These are phyloP conservation scores for Gadus macrocephalus DNA, from an alignment of 2,113 vertebrate genomes.

Conservation along the genomic window DNA sequence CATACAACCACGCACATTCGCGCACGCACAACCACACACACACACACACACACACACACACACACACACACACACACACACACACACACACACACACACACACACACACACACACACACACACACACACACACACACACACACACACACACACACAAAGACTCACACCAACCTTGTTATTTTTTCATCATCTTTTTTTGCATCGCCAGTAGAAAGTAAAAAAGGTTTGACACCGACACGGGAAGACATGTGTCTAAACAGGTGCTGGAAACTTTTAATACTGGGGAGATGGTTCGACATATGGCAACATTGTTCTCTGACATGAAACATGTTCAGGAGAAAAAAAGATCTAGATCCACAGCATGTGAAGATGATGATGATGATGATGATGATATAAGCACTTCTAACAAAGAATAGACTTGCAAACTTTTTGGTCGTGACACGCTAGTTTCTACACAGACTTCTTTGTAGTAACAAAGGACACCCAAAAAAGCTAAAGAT, in stretches of 20 bases:
- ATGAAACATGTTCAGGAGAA: slow-evolving; percentile 29
- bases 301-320: slow-evolving; percentile 48
- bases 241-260: slow-evolving; percentile 58
- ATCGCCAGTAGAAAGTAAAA: background rate
- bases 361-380: slow-evolving; percentile 11
- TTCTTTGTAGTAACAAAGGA: background rate
- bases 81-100: slow-evolving; percentile 18
- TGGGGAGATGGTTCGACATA: slow-evolving; percentile 49
- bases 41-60: slow-evolving; percentile 1
- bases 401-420: slow-evolving; percentile 30
- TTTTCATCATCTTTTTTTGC: slow-evolving; percentile 54
- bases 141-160: background rate
- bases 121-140: too few species aligned
- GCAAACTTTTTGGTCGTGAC: slow-evolving; percentile 10
- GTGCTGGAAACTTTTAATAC: slow-evolving; percentile 52
- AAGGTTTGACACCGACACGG: slow-evolving; percentile 38
- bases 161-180: slow-evolving; percentile 56
- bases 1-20: slow-evolving; percentile 19
- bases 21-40: slow-evolving; percentile 29
- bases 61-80: background rate
- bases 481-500: too few species aligned
- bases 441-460: too few species aligned
- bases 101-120: slow-evolving; percentile 31
- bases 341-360: slow-evolving; percentile 30
- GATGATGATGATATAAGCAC: slow-evolving; percentile 17